phyloP scores from a whole-genome alignment of 2,888 invertebrate species.

The Scelioninae gen. 1 region DNA sequence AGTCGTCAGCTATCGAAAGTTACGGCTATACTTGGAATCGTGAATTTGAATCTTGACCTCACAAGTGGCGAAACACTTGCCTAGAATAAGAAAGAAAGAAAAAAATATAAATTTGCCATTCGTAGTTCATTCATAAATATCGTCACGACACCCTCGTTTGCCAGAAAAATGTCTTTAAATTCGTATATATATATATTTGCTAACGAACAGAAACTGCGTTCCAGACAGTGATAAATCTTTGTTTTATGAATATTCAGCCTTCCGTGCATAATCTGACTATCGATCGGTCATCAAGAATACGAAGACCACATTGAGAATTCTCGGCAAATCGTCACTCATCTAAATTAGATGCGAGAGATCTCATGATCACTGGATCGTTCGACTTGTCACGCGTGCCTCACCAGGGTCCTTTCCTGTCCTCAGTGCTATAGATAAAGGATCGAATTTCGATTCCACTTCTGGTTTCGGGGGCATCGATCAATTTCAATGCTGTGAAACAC shows the following conservation, averaged over 20 bases:
- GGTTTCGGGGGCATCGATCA: slow-evolving; percentile 69
- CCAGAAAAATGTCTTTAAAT: slow-evolving; percentile 27
- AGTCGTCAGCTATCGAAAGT: slow-evolving; percentile 53
- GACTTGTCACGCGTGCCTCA: slow-evolving; percentile 71
- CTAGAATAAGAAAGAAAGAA: slow-evolving; percentile 11
- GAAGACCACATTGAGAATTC: slow-evolving; percentile 32
- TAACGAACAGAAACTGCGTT: slow-evolving; percentile 58
- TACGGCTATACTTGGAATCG: slow-evolving; percentile 50
- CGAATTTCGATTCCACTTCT: slow-evolving; percentile 61
- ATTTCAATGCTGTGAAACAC: slow-evolving; percentile 62
- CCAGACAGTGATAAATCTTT: slow-evolving; percentile 68
- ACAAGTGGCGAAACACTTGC: slow-evolving; percentile 63
- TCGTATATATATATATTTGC: slow-evolving; percentile 60
- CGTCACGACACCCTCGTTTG: slow-evolving; percentile 54
- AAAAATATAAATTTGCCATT: slow-evolving; percentile 25
- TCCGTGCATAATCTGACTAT: slow-evolving; percentile 70
- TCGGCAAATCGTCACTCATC: slow-evolving; percentile 67
- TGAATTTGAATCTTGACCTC: slow-evolving; percentile 51
- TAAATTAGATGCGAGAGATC: slow-evolving; percentile 67
- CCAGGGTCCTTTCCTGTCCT: slow-evolving; percentile 56
- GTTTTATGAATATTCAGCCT: slow-evolving; percentile 71
- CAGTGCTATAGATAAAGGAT: slow-evolving; percentile 60
- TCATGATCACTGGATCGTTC: slow-evolving; percentile 62
- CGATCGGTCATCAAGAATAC: slow-evolving; percentile 67
- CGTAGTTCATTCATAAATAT: slow-evolving; percentile 68